Conservation (phyloP, 2,797 vertebrate genomes). For the Sebastes alutus region DNA sequence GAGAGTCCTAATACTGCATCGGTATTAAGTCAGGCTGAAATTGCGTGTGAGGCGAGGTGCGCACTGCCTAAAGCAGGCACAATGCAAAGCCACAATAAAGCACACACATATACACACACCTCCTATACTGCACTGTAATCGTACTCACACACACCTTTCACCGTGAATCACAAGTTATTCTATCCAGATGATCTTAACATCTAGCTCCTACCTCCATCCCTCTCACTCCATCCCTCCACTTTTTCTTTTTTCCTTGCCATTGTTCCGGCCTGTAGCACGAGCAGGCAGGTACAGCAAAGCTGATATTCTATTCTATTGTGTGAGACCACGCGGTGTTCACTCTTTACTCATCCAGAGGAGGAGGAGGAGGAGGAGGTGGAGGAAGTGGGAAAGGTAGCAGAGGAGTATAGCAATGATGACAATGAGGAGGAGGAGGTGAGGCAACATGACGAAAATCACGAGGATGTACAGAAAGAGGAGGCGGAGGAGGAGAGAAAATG, state of each 20-base stretch:
- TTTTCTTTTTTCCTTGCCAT: neutral
- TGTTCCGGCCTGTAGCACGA: neutral
- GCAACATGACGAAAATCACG: conserved; percentile 35
- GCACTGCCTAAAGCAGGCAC: neutral
- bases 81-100: neutral
- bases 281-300: neutral
- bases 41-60: neutral
- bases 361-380: conserved; percentile 5
- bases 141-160: neutral
- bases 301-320: conserved; percentile 15
- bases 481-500: conserved; percentile 29
- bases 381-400: neutral
- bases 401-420: conserved; percentile 6
- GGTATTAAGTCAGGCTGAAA: neutral
- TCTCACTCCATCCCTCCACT: neutral
- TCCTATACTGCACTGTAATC: neutral
- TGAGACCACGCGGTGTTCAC: neutral
- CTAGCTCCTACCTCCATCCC: neutral
- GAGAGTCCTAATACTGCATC: neutral
- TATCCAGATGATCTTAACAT: neutral
- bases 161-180: conserved; percentile 14
- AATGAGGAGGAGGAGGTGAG: conserved; percentile 23
- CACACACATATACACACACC: neutral
- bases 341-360: conserved; percentile 20
- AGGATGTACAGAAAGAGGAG: conserved; percentile 29